Conservation (phyloP, 1,140 invertebrate genomes). For the Eufriesea mexicana region DNA sequence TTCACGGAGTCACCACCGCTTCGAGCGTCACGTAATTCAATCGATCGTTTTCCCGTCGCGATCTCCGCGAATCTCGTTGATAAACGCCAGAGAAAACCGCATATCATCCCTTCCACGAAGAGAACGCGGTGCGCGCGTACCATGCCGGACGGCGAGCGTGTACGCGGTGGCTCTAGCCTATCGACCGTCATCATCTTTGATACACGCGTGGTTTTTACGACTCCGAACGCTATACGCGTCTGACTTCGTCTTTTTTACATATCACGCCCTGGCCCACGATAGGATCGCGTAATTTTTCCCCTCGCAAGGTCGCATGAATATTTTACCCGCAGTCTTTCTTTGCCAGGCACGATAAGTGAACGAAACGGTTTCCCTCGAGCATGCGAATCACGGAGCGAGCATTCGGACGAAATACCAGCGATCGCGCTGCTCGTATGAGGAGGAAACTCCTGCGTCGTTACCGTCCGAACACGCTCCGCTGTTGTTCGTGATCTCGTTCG, state of each 20-base stretch:
- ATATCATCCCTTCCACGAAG: neutral
- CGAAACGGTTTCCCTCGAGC: conserved; percentile 7
- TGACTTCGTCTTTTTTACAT: conserved; percentile 40
- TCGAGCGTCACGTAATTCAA: neutral
- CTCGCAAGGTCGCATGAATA: conserved; percentile 31
- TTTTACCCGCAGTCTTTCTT: conserved; percentile 31
- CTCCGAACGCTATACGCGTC: conserved; percentile 31
- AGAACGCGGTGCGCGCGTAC: neutral
- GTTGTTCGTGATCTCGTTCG: neutral
- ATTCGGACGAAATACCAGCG: neutral
- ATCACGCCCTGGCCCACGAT: conserved; percentile 17
- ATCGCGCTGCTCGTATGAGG: neutral
- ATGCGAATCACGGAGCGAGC: conserved; percentile 15
- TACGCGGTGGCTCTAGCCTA: too few relatives aligned
- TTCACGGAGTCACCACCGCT: conserved; percentile 2
- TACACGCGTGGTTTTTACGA: conserved; percentile 36
- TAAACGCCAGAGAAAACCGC: conserved; percentile 15
- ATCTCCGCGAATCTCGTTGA: conserved; percentile 12
- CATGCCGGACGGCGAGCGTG: neutral
- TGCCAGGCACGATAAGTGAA: conserved; percentile 26
- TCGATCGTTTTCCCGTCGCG: conserved; percentile 10
- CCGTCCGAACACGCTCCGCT: neutral
- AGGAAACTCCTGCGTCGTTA: neutral
- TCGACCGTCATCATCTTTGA: conserved; percentile 28
- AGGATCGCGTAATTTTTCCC: conserved; percentile 36